Conservation (phyloP, 2,888 invertebrate genomes). For the Erpobdella octoculata region DNA sequence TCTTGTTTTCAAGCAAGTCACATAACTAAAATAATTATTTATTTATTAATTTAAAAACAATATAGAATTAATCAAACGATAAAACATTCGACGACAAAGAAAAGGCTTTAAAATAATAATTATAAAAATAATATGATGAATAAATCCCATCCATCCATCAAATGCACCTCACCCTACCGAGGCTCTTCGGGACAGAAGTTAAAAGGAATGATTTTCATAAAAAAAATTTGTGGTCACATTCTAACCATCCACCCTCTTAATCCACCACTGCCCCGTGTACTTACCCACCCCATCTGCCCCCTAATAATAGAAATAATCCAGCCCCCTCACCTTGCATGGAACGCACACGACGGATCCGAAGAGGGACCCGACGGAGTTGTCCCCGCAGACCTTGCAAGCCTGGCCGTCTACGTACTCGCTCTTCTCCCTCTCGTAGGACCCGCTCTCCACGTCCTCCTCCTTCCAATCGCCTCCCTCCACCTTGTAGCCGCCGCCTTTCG, state of each 20-base stretch:
- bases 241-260: too few relatives aligned
- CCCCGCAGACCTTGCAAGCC: constrained; percentile 20
- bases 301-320: too few relatives aligned
- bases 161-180: too few relatives aligned
- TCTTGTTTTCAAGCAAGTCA: not conserved
- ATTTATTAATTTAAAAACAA: not conserved
- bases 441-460: not conserved
- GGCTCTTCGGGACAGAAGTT: too few relatives aligned
- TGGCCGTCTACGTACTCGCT: not conserved
- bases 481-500: not conserved
- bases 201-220: not conserved
- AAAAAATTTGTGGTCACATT: too few relatives aligned
- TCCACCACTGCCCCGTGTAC: too few relatives aligned
- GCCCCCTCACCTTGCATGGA: constrained; percentile 11
- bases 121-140: not conserved
- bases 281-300: too few relatives aligned
- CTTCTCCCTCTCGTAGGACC: not conserved
- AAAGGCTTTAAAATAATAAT: not conserved
- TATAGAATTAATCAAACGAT: not conserved
- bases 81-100: too few relatives aligned
- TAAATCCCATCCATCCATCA: not conserved
- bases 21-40: not conserved
- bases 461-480: not conserved
- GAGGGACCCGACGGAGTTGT: constrained; percentile 4
- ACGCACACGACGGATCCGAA: constrained; percentile 21